These are phyloP conservation scores for Edolisoma coerulescens DNA, from an alignment of 2,113 vertebrate species.

Conservation along the genomic window DNA sequence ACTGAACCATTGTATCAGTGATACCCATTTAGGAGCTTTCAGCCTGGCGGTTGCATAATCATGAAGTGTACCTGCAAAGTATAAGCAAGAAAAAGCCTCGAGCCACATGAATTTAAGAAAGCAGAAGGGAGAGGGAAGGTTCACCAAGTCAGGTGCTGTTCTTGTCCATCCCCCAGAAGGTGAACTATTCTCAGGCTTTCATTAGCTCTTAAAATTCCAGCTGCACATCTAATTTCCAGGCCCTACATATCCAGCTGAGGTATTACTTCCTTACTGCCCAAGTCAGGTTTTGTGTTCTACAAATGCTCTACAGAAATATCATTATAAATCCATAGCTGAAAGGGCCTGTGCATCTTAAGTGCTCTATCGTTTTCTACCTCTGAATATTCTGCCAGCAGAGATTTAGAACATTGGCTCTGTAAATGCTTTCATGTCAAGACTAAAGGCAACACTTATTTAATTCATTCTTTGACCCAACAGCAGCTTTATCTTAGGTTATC, in stretches of 20 bases:
- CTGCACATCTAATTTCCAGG: neutral
- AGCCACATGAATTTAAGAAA: neutral
- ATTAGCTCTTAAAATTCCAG: neutral
- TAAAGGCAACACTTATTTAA: constrained; percentile 69
- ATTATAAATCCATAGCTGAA: constrained; percentile 58
- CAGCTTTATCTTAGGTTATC: constrained; percentile 69
- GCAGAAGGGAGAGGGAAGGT: neutral
- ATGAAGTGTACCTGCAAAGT: neutral
- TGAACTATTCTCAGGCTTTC: neutral
- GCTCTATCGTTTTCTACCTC: constrained; percentile 24
- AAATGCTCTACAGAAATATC: constrained; percentile 43
- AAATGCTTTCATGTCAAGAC: constrained; percentile 67
- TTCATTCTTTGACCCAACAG: constrained; percentile 65
- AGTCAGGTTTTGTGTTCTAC: constrained; percentile 53
- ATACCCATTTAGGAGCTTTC: neutral
- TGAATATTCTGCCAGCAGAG: constrained; percentile 65
- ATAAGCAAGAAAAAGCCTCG: neutral
- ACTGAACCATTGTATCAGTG: neutral
- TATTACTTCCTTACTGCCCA: constrained; percentile 32
- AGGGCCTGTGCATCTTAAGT: constrained; percentile 57
- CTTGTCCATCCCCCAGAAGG: neutral
- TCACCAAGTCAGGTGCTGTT: neutral
- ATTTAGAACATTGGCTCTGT: constrained; percentile 60
- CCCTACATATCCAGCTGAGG: neutral
- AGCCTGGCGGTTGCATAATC: neutral